Percentiles rank a stretch among this genome's conserved stretches.
These are phyloP conservation scores for Operophtera brumata DNA, from an alignment of 2,888 invertebrate species.

Conservation along the genomic window DNA sequence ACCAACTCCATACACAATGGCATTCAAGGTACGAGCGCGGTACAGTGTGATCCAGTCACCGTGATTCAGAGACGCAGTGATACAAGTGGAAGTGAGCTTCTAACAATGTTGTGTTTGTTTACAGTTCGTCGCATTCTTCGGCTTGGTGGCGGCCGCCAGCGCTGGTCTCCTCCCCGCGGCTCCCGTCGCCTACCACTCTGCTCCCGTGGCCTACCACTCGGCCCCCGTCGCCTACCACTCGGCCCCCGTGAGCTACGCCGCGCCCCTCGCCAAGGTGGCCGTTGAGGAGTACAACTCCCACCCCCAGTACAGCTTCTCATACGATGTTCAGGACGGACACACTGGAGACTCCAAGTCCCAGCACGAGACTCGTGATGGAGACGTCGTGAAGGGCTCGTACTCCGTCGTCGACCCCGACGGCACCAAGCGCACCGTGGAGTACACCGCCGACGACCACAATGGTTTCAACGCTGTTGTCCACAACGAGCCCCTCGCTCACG, in stretches of 20 bases:
- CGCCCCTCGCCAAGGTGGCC: slow-evolving; percentile 50
- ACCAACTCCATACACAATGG: slow-evolving; percentile 65
- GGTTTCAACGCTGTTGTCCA: slow-evolving; percentile 81
- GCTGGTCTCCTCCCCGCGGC: slow-evolving; percentile 46
- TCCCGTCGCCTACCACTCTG: slow-evolving; percentile 46
- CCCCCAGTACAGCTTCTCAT: slow-evolving; percentile 75
- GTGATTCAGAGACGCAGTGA: neutral
- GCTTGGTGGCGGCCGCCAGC: slow-evolving; percentile 37
- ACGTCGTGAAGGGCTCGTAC: slow-evolving; percentile 76
- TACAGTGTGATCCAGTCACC: slow-evolving; percentile 27
- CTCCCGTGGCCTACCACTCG: slow-evolving; percentile 48
- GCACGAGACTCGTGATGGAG: slow-evolving; percentile 71
- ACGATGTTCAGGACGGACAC: slow-evolving; percentile 79
- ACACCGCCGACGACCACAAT: slow-evolving; percentile 71
- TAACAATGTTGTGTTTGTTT: slow-evolving; percentile 20
- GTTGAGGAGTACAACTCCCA: slow-evolving; percentile 59
- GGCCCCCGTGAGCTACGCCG: slow-evolving; percentile 49
- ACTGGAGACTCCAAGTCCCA: slow-evolving; percentile 74
- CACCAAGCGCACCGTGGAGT: slow-evolving; percentile 78
- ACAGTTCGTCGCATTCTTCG: slow-evolving; percentile 38
- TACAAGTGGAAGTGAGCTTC: slow-evolving; percentile 14
- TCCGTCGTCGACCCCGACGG: slow-evolving; percentile 79
- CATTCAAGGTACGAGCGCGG: slow-evolving; percentile 65
- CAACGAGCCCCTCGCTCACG: slow-evolving; percentile 59
- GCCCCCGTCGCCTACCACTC: slow-evolving; percentile 46